A percentile compares a stretch with the other conserved stretches of the same genome.
Conservation (phyloP, 2,113 vertebrate species). For the Ictalurus furcatus region DNA sequence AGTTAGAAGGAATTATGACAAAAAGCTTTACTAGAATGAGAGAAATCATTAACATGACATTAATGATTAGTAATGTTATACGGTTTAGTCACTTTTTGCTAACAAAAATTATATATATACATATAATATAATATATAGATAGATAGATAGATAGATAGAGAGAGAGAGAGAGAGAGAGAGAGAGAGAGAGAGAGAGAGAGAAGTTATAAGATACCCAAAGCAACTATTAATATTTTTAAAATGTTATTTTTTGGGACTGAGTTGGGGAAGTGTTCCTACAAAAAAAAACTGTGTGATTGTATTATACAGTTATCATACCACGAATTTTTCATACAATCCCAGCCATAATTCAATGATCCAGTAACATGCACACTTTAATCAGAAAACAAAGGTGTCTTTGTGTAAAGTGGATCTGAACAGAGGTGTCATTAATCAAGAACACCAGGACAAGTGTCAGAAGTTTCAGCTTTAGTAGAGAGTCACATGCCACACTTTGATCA, state of each 20-base stretch:
- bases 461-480: constrained; percentile 13
- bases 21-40: not conserved
- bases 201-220: no score
- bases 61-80: not conserved
- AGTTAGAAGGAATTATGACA: not conserved
- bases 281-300: not conserved
- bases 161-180: no score
- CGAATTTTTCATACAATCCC: not conserved
- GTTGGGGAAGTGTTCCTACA: no score
- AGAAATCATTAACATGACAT: not conserved
- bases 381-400: constrained; percentile 24
- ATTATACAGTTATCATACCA: constrained; percentile 2
- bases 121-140: no score
- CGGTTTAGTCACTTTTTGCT: no score
- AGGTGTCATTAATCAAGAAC: constrained; percentile 29
- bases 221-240: not conserved
- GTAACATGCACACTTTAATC: constrained; percentile 17
- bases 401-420: constrained; percentile 37
- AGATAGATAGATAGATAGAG: no score
- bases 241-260: no score
- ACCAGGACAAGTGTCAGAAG: constrained; percentile 30
- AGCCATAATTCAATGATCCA: constrained; percentile 13
- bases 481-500: constrained; percentile 34
- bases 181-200: no score
- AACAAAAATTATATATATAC: no score